A percentile compares a stretch with the other conserved stretches of the same genome.
Evolutionary conservation across 2,888 invertebrate species (phyloP).

Genomic region (Parapristionchus giblindavisi): DNA sequence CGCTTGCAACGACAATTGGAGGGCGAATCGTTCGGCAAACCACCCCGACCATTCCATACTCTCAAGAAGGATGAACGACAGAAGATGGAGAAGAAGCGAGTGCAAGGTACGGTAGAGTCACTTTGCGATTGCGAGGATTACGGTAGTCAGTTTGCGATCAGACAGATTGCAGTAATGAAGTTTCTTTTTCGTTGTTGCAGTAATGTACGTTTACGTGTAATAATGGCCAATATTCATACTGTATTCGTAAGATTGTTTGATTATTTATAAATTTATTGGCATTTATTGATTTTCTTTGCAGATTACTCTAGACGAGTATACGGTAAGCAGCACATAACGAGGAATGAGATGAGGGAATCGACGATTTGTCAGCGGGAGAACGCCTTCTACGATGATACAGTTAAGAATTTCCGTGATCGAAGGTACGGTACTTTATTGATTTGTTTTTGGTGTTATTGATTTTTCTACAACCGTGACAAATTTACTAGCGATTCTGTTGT

Average conservation of each 20-base stretch:
- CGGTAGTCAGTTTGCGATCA: too few species aligned
- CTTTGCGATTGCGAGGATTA: too few species aligned
- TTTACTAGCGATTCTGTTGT: not conserved
- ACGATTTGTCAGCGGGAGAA: constrained; percentile 97
- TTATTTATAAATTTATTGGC: too few species aligned
- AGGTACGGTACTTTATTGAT: too few species aligned
- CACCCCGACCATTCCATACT: constrained; percentile 85
- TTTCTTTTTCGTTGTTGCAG: too few species aligned
- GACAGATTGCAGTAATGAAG: too few species aligned
- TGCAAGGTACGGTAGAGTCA: constrained; percentile 76
- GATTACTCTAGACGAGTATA: constrained; percentile 96
- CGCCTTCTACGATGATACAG: constrained; percentile 98
- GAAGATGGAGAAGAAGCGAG: constrained; percentile 88
- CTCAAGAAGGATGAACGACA: constrained; percentile 80
- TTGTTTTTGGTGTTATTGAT: not conserved
- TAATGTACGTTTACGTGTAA: too few species aligned
- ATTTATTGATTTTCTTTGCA: too few species aligned
- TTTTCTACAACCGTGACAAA: not conserved
- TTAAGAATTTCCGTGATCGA: constrained; percentile 90
- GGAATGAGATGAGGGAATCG: constrained; percentile 84
- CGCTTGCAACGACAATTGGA: constrained; percentile 95
- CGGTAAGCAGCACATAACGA: constrained; percentile 89
- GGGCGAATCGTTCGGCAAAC: constrained; percentile 91
- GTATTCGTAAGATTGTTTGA: too few species aligned
- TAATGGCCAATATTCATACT: too few species aligned